Evolutionary conservation across 2,113 vertebrate species (phyloP).

Genomic region (Chinchilla lanigera): DNA sequence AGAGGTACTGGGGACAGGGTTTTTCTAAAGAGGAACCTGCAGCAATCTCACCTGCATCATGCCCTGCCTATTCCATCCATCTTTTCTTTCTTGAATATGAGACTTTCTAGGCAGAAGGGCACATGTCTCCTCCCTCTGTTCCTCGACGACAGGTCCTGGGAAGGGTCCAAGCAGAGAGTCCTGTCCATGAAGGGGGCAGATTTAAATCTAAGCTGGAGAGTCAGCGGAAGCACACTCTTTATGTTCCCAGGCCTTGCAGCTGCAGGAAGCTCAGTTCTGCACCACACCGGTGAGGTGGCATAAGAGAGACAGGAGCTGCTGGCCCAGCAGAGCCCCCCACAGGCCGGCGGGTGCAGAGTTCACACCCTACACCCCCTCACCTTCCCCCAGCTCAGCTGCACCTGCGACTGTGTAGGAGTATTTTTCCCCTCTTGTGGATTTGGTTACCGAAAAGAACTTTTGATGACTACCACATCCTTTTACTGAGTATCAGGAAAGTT

Average conservation of each 20-base stretch:
- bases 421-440: conserved; percentile 88
- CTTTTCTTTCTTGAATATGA: too few relatives aligned
- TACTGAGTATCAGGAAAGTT: conserved; percentile 83
- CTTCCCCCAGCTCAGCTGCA: conserved; percentile 77
- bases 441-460: conserved; percentile 87
- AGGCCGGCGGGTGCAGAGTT: not conserved
- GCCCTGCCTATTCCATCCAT: fast-evolving
- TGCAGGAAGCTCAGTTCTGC: fast-evolving
- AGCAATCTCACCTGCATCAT: not conserved
- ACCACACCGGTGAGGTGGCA: not conserved
- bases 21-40: not conserved
- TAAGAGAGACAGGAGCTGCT: not conserved
- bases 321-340: not conserved
- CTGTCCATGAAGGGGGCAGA: too few relatives aligned
- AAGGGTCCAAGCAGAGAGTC: fast-evolving
- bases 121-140: not conserved
- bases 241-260: not conserved
- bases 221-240: fast-evolving
- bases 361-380: conserved; percentile 57
- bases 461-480: conserved; percentile 91
- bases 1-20: fast-evolving
- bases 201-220: fast-evolving
- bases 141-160: not conserved
- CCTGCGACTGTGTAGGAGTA: conserved; percentile 88
- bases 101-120: not conserved